phyloP scores from a whole-genome alignment of 2,888 invertebrate genomes.

The Pristionchus arcanus region DNA sequence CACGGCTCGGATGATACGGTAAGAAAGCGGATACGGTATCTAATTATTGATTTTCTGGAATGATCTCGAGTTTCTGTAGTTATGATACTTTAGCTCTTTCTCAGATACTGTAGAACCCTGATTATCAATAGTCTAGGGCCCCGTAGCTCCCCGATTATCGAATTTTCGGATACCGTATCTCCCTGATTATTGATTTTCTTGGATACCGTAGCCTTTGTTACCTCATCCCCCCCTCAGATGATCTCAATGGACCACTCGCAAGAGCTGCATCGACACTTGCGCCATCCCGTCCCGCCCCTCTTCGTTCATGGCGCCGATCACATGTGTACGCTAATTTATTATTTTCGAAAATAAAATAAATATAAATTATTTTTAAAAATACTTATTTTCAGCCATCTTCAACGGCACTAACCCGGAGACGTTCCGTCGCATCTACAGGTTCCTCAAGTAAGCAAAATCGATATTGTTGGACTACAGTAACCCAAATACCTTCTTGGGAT shows the following conservation, averaged over 20 bases:
- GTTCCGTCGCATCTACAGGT: constrained; percentile 24
- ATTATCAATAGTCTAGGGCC: neutral
- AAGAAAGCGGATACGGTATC: no score
- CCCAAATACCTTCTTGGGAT: no score
- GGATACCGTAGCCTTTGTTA: neutral
- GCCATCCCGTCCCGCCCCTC: constrained; percentile 63
- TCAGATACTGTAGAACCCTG: no score
- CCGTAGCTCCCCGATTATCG: constrained; percentile 59
- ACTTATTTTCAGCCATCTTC: constrained; percentile 48
- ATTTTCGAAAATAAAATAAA: neutral
- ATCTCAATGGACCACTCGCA: constrained; percentile 61
- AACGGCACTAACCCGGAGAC: constrained; percentile 31
- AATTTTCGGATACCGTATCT: neutral
- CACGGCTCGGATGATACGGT: constrained; percentile 69
- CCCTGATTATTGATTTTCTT: neutral
- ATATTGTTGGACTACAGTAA: neutral
- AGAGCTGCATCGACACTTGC: constrained; percentile 57
- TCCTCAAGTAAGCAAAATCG: constrained; percentile 22
- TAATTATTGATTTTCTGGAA: no score
- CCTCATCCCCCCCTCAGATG: constrained; percentile 49
- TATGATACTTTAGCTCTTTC: no score
- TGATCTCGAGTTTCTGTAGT: no score
- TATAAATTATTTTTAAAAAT: neutral
- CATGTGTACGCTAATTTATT: constrained; percentile 38
- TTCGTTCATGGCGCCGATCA: constrained; percentile 70